Percentiles rank a stretch among this genome's conserved stretches.
These are phyloP conservation scores for Brachionichthys hirsutus DNA, from an alignment of 2,113 vertebrate species.

Conservation along the genomic window DNA sequence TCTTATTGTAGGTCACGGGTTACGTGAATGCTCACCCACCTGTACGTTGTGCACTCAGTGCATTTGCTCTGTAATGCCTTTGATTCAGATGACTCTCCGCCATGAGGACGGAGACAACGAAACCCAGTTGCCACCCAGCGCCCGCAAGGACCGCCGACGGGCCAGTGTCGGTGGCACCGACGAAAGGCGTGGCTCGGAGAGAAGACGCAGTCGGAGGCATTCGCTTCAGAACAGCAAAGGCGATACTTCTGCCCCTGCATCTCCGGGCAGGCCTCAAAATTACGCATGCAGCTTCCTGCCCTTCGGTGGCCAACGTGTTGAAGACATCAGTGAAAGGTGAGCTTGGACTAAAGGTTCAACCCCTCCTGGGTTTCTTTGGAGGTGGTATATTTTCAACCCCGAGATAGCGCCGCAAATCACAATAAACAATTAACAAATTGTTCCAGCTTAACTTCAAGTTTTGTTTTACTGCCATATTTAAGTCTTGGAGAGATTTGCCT, in stretches of 20 bases:
- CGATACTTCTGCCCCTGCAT: conserved; percentile 82
- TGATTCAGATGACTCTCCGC: conserved; percentile 81
- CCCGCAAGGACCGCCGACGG: conserved; percentile 84
- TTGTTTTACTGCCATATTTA: conserved; percentile 46
- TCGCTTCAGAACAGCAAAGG: conserved; percentile 85
- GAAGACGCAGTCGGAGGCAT: conserved; percentile 91
- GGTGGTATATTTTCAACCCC: conserved; percentile 30
- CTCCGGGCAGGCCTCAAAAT: conserved; percentile 74
- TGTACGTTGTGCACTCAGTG: neutral
- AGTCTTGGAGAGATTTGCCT: conserved; percentile 38
- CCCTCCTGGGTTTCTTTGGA: conserved; percentile 1
- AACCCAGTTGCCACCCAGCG: conserved; percentile 76
- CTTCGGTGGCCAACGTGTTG: conserved; percentile 71
- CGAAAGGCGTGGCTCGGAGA: conserved; percentile 82
- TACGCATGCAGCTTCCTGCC: conserved; percentile 69
- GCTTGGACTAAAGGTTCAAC: conserved; percentile 26
- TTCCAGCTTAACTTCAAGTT: conserved; percentile 26
- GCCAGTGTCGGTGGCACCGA: conserved; percentile 81
- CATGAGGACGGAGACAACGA: conserved; percentile 90
- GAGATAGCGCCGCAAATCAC: conserved; percentile 26
- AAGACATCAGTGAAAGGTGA: conserved; percentile 88
- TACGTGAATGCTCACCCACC: neutral
- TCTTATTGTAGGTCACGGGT: neutral
- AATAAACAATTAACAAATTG: conserved; percentile 20
- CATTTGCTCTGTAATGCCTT: conserved; percentile 5